Evolutionary conservation across 2,797 vertebrate genomes (phyloP).

Genomic region (Coilia nasus): DNA sequence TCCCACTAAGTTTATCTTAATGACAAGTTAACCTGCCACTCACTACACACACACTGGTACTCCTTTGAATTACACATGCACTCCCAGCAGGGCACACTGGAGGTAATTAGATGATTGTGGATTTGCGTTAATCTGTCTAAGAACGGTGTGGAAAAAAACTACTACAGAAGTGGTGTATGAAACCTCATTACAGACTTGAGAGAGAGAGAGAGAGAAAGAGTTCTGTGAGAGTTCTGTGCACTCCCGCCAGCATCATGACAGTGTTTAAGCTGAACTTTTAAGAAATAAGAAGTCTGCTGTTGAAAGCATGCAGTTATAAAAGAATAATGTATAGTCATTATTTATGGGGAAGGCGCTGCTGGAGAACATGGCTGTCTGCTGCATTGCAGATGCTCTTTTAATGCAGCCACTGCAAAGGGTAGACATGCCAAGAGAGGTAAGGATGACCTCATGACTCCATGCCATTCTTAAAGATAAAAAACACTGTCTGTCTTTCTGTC

Average conservation of each 20-base stretch:
- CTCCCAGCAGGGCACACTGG: constrained; percentile 57
- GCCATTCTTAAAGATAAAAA: no score
- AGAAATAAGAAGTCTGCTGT: background rate
- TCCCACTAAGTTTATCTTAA: constrained; percentile 63
- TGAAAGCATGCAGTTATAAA: background rate
- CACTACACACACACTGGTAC: constrained; percentile 59
- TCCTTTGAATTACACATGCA: constrained; percentile 64
- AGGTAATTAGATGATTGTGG: constrained; percentile 56
- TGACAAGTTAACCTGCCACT: constrained; percentile 60
- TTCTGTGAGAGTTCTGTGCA: no score
- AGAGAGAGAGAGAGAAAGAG: no score
- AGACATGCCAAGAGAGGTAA: background rate
- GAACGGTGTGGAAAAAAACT: no score
- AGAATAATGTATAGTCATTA: background rate
- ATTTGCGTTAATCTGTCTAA: constrained; percentile 48
- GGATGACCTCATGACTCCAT: background rate
- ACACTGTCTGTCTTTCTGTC: no score
- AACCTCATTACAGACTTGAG: background rate
- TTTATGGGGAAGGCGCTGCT: background rate
- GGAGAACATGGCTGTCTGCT: background rate
- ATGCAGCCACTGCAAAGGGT: background rate
- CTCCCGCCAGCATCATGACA: background rate
- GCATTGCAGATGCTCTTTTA: background rate
- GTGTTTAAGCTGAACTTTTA: background rate
- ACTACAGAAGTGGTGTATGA: background rate